These are phyloP conservation scores for Notodonta dromedarius DNA, from an alignment of 2,888 invertebrate genomes.

Conservation along the genomic window DNA sequence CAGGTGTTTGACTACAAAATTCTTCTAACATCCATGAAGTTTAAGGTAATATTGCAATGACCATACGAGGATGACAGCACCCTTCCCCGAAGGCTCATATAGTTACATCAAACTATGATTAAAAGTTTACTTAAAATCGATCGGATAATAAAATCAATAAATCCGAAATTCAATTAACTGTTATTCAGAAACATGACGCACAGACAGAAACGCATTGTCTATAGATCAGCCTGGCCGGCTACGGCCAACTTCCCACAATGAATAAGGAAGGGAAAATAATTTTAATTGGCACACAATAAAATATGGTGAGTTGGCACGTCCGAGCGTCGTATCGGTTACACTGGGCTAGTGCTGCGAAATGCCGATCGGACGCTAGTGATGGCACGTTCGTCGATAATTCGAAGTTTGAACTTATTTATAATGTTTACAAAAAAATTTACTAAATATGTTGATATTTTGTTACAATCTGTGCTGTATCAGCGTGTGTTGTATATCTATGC, in stretches of 20 bases:
- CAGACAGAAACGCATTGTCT: not conserved
- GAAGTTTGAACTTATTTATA: conserved; percentile 9
- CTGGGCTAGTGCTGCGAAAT: conserved; percentile 20
- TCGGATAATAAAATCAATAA: not conserved
- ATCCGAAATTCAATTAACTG: not conserved
- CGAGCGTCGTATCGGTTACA: conserved; percentile 63
- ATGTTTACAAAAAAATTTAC: too few species aligned
- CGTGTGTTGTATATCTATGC: too few species aligned
- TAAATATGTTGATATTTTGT: too few species aligned
- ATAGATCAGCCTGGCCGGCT: conserved; percentile 5
- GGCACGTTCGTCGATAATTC: conserved; percentile 31
- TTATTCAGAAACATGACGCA: not conserved
- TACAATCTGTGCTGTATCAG: too few species aligned
- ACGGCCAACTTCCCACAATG: conserved; percentile 41
- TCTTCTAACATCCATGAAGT: too few species aligned
- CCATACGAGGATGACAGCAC: too few species aligned
- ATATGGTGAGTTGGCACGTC: conserved; percentile 67
- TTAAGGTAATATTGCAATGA: too few species aligned
- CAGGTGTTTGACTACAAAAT: too few species aligned
- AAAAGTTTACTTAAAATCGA: too few species aligned
- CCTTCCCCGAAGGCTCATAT: too few species aligned
- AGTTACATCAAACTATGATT: too few species aligned
- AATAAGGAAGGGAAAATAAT: conserved; percentile 63
- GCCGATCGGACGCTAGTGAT: conserved; percentile 48
- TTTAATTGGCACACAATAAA: conserved; percentile 81